Evolutionary conservation across 2,113 vertebrate genomes (phyloP).

Genomic region (Litocranius walleri): DNA sequence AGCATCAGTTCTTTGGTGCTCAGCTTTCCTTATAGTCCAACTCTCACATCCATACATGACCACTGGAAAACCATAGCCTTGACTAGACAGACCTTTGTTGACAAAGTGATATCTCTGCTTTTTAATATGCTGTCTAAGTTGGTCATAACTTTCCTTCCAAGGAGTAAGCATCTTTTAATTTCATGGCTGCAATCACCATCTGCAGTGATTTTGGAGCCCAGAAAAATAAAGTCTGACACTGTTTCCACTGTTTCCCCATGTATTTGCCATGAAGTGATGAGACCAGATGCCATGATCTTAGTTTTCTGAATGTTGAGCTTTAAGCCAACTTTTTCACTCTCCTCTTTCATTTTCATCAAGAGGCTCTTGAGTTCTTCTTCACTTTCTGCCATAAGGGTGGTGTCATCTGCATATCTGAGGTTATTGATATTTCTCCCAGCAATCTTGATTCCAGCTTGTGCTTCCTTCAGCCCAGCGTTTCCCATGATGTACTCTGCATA

Average conservation of each 20-base stretch:
- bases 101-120: background rate
- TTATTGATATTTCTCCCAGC: background rate
- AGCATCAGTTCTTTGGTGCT: rapidly evolving
- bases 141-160: background rate
- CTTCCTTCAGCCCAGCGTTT: background rate
- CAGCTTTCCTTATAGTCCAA: too few relatives aligned
- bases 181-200: too few relatives aligned
- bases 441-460: background rate
- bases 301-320: too few relatives aligned
- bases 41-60: background rate
- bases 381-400: background rate
- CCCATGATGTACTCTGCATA: background rate
- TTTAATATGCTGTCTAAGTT: background rate
- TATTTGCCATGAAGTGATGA: too few relatives aligned
- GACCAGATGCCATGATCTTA: too few relatives aligned
- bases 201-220: too few relatives aligned
- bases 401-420: background rate
- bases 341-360: too few relatives aligned
- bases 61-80: background rate
- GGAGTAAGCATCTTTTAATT: background rate
- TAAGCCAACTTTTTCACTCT: too few relatives aligned
- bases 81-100: background rate
- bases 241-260: too few relatives aligned
- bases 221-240: too few relatives aligned
- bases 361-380: too few relatives aligned